Conservation (phyloP, 1,140 invertebrate genomes). For the Tetraneura akinire region DNA sequence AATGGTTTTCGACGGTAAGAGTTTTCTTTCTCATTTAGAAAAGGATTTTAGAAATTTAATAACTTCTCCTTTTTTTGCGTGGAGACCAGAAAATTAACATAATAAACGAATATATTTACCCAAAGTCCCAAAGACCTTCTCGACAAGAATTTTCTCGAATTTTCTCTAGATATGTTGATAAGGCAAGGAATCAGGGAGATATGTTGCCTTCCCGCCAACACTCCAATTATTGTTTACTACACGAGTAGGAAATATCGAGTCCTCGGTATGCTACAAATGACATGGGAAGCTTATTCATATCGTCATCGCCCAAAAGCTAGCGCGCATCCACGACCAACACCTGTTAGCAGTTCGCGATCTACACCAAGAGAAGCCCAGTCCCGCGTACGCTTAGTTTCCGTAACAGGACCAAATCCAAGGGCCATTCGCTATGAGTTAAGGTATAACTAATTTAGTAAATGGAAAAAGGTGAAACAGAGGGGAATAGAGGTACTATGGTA, state of each 20-base stretch:
- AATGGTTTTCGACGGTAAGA: not conserved
- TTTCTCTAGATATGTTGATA: not conserved
- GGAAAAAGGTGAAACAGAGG: not conserved
- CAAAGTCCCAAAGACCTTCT: conserved; percentile 9
- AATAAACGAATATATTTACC: conserved; percentile 8
- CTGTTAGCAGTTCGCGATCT: not conserved
- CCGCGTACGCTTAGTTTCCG: not conserved
- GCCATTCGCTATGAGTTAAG: conserved; percentile 3
- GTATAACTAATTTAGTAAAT: not conserved
- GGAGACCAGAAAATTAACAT: conserved; percentile 4
- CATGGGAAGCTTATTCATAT: not conserved
- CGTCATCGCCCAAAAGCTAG: not conserved
- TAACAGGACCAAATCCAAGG: not conserved
- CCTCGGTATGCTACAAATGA: not conserved
- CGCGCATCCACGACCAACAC: not conserved
- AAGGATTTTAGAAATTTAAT: conserved; percentile 28
- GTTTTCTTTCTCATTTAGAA: conserved; percentile 30
- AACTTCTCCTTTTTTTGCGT: not conserved
- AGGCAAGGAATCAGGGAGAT: conserved; percentile 5
- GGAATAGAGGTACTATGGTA: not conserved
- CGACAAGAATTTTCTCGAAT: not conserved
- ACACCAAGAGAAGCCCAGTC: not conserved
- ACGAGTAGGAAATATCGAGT: not conserved
- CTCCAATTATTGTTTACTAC: conserved; percentile 2
- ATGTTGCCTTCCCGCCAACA: not conserved